A percentile compares a stretch with the other conserved stretches of the same genome.
Conservation (phyloP, 2,888 invertebrate genomes). For the Xylota sylvarum region DNA sequence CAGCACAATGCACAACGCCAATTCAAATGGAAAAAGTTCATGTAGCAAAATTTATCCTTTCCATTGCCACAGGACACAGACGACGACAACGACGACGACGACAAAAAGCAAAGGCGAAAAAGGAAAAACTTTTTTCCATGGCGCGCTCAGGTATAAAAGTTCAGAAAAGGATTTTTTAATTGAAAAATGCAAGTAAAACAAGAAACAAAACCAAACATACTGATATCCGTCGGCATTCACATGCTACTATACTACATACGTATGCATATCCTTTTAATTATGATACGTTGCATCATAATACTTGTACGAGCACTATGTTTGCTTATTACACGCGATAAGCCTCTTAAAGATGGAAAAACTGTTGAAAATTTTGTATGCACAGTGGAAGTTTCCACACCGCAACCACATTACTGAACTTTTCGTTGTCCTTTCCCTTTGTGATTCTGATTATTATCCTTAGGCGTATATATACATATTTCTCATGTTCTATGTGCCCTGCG, state of each 20-base stretch:
- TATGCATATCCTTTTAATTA: not conserved
- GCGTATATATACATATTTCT: not conserved
- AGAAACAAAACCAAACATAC: not conserved
- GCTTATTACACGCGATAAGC: not conserved
- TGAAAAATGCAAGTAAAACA: constrained; percentile 13
- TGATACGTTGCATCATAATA: not conserved
- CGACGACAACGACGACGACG: not conserved
- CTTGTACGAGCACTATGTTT: not conserved
- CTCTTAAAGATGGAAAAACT: not conserved
- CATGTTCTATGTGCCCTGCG: not conserved
- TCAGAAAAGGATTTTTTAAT: constrained; percentile 3
- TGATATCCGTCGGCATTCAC: too few relatives aligned
- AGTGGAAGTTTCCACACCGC: not conserved
- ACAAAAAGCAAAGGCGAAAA: not conserved
- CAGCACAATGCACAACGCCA: not conserved
- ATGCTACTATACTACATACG: not conserved
- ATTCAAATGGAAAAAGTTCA: constrained; percentile 14
- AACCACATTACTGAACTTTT: not conserved
- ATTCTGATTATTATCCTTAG: constrained; percentile 4
- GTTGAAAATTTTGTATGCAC: not conserved
- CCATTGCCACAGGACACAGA: not conserved
- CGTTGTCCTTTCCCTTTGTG: not conserved
- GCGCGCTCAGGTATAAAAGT: not conserved
- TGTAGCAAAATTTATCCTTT: not conserved
- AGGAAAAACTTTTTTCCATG: not conserved